Evolutionary conservation across 2,888 invertebrate species (phyloP), one percentile per base, ranked within the genome.

Genomic region (Meghimatium bilineatum): DNA sequence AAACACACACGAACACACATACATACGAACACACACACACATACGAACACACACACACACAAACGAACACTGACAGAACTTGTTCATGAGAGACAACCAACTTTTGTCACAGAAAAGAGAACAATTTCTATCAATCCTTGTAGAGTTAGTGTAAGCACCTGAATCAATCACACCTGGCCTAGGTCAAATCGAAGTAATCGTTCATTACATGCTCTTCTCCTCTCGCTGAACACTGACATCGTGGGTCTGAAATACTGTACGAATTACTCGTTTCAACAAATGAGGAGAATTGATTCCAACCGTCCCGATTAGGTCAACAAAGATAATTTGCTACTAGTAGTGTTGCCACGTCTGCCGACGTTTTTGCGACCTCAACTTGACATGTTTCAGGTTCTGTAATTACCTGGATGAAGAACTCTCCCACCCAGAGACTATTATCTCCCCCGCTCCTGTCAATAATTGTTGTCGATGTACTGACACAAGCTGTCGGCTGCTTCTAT

Each of bases 381-480:
- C 72, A 72, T 44, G 44, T 44, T 29, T 44, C 72, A 8, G 10
- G 44, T 44, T 26, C 72, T 72, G 72, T 72, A 72, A 72, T 72
- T 72, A 72, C 72, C n/a, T 12, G 72, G 12, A 72, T 72, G 72
- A 49, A 72, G 44, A 72, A 72, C 44, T 72, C 72, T 49, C 10
- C 44, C 44, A 44, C 49, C 1, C n/a, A 8, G 38, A 29, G 26
- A 44, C 14, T n/a, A 72, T 72, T 72, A 49, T n/a, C 34, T 8
- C n/a, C 44, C 29, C 72, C 38, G 44, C 44, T 72, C 14, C 44
- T 72, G 72, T 72, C 44, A 72, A 72, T 10, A 44, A 49, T n/a
- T 44, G 44, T 72, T 72, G 44, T 44, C 6, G 44, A 49, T 44
- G 72, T 44, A n/a, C n/a, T 72, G 29, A 26, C 44, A 26, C n/a